Evolutionary conservation across 2,797 vertebrate species (phyloP).

Genomic region (Sebastes oblongus): DNA sequence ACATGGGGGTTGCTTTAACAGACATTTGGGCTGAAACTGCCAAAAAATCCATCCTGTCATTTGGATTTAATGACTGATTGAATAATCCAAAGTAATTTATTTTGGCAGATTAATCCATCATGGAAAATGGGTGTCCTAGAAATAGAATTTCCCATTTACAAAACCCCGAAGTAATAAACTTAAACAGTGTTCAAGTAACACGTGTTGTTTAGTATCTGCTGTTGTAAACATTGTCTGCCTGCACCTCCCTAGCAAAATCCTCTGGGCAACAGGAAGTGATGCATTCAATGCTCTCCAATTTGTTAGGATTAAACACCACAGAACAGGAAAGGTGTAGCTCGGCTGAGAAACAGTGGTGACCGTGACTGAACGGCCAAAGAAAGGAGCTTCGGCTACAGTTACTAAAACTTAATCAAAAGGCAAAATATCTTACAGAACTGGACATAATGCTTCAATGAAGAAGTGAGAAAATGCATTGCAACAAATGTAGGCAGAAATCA

Average conservation of each 20-base stretch:
- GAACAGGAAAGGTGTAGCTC: not conserved
- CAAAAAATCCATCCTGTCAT: not conserved
- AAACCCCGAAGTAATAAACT: not conserved
- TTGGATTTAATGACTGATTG: not conserved
- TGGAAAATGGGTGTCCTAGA: not conserved
- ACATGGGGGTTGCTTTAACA: not conserved
- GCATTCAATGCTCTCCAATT: not conserved
- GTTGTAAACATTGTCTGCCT: not conserved
- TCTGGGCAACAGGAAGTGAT: constrained; percentile 14
- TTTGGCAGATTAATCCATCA: not conserved
- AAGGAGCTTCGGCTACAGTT: not conserved
- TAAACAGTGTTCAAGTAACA: not conserved
- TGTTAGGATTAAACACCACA: constrained; percentile 3
- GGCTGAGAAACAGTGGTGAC: not conserved
- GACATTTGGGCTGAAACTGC: not conserved
- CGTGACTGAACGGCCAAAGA: not conserved
- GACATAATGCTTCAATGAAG: not conserved
- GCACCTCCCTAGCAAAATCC: not conserved
- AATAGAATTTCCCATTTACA: not conserved
- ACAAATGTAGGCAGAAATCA: not conserved
- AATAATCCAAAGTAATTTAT: not conserved
- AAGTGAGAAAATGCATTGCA: not conserved
- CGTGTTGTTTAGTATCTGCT: not conserved
- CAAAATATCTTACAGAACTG: not conserved
- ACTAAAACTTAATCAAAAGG: not conserved